Base-by-base conservation (phyloP, 2,888 invertebrate genomes). In the Mythimna albipuncta region DNA sequence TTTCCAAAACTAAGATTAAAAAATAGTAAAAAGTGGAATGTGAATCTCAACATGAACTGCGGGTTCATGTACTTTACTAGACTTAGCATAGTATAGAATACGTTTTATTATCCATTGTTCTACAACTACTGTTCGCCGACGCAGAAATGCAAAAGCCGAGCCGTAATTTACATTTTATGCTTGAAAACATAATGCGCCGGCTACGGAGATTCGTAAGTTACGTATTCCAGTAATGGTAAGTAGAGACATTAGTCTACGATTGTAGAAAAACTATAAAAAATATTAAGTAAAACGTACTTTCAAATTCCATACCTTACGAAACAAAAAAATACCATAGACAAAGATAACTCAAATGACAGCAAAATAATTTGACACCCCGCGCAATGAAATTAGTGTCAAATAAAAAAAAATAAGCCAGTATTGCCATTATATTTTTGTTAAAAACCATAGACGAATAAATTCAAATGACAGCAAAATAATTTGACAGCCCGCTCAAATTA, bases 61-160 rank as follows among this genome's bases (percentile, higher is more conserved):
- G 41, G 35, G 72, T 73, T 73, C 69, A 21, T 71, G 54, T 50
- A 64, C 16, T 41, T 69, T 64, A 59, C 54, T 72, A 77, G 50
- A 58, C 67, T 41, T 55, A 21, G 64, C 65, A 68, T 65, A 83
- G 57, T 76, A 80, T 65, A 82, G 65, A 77, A 79, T 67, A 83
- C 64, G 73, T 86, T 86, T 86, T 86, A 86, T 72, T 83, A 77
- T 64, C 80, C 74, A 86, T 86, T 86, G 87, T 86, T 85, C 75
- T 67, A 69, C 72, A 74, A 78, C 79, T 83, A 72, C 81, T 78
- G 83, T 79, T 75, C 72, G 58, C 74, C 66, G 67, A 74, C 79
- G 75, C 69, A 82, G 81, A 82, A 79, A 77, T 75, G 79, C 72
- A 81, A 82, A 82, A 82, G 66, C 61, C 13, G 62, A 67, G 64